Base-by-base conservation (phyloP, 2,797 vertebrate genomes). In the Karalla daura region DNA sequence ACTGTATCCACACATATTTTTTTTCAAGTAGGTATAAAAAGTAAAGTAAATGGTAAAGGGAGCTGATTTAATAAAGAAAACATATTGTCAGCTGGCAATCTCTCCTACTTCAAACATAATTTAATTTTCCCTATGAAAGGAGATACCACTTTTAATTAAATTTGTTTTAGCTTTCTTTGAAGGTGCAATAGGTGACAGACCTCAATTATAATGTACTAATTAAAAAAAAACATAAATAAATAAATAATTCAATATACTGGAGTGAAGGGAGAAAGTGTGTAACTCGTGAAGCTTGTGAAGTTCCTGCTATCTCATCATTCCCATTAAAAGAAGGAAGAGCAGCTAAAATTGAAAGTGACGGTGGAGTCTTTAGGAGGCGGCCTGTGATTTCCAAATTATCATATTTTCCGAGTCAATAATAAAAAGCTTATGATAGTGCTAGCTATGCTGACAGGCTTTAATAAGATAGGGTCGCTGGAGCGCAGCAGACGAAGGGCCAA, bases 331-430 rank as follows among this genome's bases (percentile, higher is more conserved):
- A 78, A 86, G 80, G 89, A 56, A 88, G 87, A 89, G 85, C 75
- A 67, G 83, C 87, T 88, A 71, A 93, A 93, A 93, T 92, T 93
- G 89, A 92, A 94, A 93, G 88, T 89, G 92, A 92, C 84, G 77
- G 85, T 76, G 73, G 83, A 90, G 90, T 89, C 90, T 91, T 93
- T 92, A 89, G 90, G 91, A 93, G 92, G 88, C 85, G 69, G 91
- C 86, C 86, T 92, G 88, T 92, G 92, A 93, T 94, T 93, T 92
- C 86, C 86, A 90, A 93, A 94, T 94, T 92, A 94, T 93, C 92
- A 94, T 93, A 94, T 94, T 93, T 93, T 93, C 91, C 70, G 78
- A 94, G 92, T 94, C 91, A 91, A 93, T 94, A 94, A 93, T 93
- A 92, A 93, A 94, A 93, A 89, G 91, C 91, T 92, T 92, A 93